Evolutionary conservation across 53 echinoderm and acorn worm species (phyloP).

Genomic region (Apostichopus leukothele): DNA sequence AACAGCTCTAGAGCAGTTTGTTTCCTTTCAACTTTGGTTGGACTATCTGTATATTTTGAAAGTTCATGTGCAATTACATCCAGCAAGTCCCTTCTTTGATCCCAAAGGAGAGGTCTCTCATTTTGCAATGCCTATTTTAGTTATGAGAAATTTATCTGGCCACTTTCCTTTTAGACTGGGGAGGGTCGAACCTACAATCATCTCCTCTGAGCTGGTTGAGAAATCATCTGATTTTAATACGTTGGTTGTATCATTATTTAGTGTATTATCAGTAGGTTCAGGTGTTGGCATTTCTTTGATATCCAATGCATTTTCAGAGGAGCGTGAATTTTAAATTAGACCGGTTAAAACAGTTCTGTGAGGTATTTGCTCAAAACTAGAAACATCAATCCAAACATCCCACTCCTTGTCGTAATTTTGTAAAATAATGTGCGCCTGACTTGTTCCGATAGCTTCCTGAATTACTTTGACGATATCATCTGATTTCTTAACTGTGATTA

Average conservation of each 20-base stretch:
- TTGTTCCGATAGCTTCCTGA: not conserved
- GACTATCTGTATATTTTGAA: not conserved
- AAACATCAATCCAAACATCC: conserved; percentile 24
- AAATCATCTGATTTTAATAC: not conserved
- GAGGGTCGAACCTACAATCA: not conserved
- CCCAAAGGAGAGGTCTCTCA: not conserved
- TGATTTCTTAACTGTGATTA: conserved; percentile 1
- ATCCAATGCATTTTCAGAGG: too few relatives aligned
- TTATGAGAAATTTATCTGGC: conserved; percentile 6
- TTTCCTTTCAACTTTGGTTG: not conserved
- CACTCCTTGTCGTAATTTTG: conserved; percentile 30
- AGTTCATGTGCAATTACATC: not conserved
- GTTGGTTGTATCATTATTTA: not conserved
- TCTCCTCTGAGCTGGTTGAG: conserved; percentile 2
- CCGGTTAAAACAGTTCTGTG: conserved; percentile 1
- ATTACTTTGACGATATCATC: conserved; percentile 10
- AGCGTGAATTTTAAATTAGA: not conserved
- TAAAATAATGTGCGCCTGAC: not conserved
- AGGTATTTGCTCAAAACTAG: conserved; percentile 15
- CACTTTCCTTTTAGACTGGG: conserved; percentile 6
- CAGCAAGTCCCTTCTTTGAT: not conserved
- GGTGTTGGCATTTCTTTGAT: too few relatives aligned
- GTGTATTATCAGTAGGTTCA: not conserved
- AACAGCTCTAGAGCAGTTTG: not conserved
- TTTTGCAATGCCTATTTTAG: not conserved